Evolutionary conservation across 2,113 vertebrate genomes (phyloP), one percentile per base, ranked within the genome.

Genomic region (Diadophis punctatus): DNA sequence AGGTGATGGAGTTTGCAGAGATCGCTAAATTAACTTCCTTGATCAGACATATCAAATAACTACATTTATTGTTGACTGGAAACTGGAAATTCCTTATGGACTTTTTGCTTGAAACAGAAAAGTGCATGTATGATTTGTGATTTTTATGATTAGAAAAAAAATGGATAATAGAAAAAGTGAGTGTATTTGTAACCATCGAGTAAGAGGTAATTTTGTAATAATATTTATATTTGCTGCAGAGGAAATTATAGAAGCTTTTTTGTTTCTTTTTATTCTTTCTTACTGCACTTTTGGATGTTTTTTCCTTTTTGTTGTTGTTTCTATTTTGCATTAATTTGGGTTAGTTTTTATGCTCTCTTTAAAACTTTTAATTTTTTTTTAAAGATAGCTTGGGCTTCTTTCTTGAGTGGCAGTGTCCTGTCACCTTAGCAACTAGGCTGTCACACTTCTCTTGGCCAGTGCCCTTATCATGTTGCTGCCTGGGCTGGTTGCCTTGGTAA

Each of bases 401-500:
- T 46, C 90, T 48, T 49, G 84, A 68, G 85, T 63, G 46, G 55
- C 46, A 27, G 12, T 46, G 60, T 88, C 48, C 22, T 39, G 85
- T 87, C 56, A 58, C 85, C 85, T 63, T 88, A 60, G 86, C 86
- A 92, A 88, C 58, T 51, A 74, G 86, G 30, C 58, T 52, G n/a
- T 16, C 49, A n/a, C 46, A 49, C 43, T 91, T 56, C 85, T 92
- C 91, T 88, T 74, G 91, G 58, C 91, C 91, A 68, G 3, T 53
- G 34, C 48, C 60, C 86, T 63, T 63, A 53, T 68, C 58, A 88
- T 53, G 1, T 74, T 53, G 49, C 48, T 88, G 86, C 49, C 55
- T 92, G 86, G n/a, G 48, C 60, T 88, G n/a, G 48, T 92, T 74
- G 58, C 60, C 91, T 88, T 88, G 56, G 86, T 56, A 88, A 74